Conservation (phyloP, 2,888 invertebrate species). For the Perizoma flavofasciatum region DNA sequence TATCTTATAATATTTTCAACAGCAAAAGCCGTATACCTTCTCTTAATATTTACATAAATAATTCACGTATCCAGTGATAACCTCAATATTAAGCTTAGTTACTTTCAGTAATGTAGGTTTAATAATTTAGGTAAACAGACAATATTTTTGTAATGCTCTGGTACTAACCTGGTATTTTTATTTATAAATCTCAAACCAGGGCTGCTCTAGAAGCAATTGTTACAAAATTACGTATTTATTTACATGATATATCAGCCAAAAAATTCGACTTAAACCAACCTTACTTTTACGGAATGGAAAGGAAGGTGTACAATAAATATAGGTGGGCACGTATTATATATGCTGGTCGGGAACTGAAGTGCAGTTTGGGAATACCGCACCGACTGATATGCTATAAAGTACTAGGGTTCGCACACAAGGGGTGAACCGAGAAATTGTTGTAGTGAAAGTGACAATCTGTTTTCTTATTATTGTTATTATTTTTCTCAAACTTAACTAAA, state of each 20-base stretch:
- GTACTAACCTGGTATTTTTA: too few species aligned
- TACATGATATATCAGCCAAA: constrained; percentile 50
- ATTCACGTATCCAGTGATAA: too few species aligned
- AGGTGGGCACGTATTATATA: constrained; percentile 50
- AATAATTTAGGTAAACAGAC: too few species aligned
- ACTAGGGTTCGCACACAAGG: constrained; percentile 53
- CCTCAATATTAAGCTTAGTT: too few species aligned
- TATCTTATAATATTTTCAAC: too few species aligned
- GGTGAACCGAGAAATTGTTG: constrained; percentile 40
- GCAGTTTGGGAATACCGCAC: constrained; percentile 83
- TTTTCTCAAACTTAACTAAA: too few species aligned
- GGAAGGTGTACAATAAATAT: constrained; percentile 39
- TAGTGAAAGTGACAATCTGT: constrained; percentile 24
- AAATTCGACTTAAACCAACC: constrained; percentile 65
- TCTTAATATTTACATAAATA: too few species aligned
- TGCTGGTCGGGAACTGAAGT: constrained; percentile 73
- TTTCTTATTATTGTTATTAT: not conserved
- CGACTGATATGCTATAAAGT: constrained; percentile 81
- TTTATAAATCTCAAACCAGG: too few species aligned
- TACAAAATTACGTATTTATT: constrained; percentile 32
- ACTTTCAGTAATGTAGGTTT: too few species aligned
- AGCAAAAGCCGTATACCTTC: too few species aligned
- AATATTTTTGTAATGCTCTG: too few species aligned
- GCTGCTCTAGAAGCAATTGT: constrained; percentile 1
- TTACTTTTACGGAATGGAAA: constrained; percentile 64